Evolutionary conservation across 2,113 vertebrate species (phyloP).

Genomic region (Steatornis caripensis): DNA sequence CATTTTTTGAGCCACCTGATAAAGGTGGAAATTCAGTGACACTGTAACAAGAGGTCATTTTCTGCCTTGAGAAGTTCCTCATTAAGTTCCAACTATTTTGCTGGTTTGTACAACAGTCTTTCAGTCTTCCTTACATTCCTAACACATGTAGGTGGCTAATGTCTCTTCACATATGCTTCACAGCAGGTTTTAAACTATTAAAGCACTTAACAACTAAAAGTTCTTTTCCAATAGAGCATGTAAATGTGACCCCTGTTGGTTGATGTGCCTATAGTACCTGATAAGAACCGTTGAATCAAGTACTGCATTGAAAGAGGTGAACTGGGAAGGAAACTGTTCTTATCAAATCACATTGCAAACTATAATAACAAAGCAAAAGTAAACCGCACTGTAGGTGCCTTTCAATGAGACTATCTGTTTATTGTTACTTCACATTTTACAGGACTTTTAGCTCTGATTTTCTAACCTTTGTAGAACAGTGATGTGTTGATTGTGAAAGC

Average conservation of each 20-base stretch:
- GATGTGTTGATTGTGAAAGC: neutral
- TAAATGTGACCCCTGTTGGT: conserved; percentile 70
- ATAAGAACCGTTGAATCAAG: conserved; percentile 56
- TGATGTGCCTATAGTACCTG: conserved; percentile 46
- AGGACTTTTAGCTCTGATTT: neutral
- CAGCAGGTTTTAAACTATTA: conserved; percentile 70
- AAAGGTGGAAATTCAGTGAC: conserved; percentile 59
- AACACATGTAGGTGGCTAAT: conserved; percentile 72
- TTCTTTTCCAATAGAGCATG: conserved; percentile 64
- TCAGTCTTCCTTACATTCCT: conserved; percentile 59
- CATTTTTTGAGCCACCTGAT: conserved; percentile 9
- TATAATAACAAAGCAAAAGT: neutral
- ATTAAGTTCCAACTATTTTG: conserved; percentile 75
- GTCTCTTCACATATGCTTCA: conserved; percentile 72
- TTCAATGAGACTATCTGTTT: neutral
- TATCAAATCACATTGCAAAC: neutral
- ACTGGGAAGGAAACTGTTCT: neutral
- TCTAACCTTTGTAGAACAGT: neutral
- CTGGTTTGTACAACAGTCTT: conserved; percentile 55
- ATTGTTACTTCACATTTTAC: neutral
- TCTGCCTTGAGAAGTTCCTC: conserved; percentile 50
- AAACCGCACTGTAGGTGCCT: neutral
- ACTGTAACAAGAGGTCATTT: conserved; percentile 60
- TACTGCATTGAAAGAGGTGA: neutral
- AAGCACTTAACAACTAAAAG: conserved; percentile 58